Base-by-base conservation (phyloP, 2,797 vertebrate species). In the Diplodus sargus region DNA sequence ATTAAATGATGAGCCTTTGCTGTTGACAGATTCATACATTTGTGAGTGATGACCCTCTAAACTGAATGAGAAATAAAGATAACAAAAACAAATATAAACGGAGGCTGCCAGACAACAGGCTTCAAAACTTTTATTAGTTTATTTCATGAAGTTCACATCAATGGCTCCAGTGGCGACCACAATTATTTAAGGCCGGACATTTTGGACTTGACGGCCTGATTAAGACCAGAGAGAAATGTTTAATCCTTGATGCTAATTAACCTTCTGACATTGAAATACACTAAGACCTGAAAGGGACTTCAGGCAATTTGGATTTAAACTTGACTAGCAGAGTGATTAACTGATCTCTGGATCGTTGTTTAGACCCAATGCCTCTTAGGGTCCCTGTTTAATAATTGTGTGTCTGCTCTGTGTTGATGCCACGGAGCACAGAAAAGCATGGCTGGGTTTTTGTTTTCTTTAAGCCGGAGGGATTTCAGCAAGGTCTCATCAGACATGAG, bases 191-290 rank as follows among this genome's bases (percentile, higher is more conserved):
- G 5, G 13, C 57, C 52, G 16, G 78, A 70, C 30, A 60, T 72
- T 84, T 82, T 68, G 43, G 59, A 69, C 39, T 59, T n/a, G 11
- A 47, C 59, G 60, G 64, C 28, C 69, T 77, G 68, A 82, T 65
- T 61, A 69, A 67, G 10, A 81, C 25, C n/a, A 53, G n/a, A 28
- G 73, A 76, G 10, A 76, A 34, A 66, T 39, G 74, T 74, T n/a
- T 76, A 82, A 87, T 84, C 75, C 78, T 63, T 52, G 25, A 64
- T 77, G 52, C 73, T 85, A 85, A 93, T 90, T 87, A 88, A 87
- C 73, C 78, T 49, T 20, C 70, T 79, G 78, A 77, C 85, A 88
- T 78, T 22, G 70, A 77, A 78, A 65, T 59, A 67, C 58, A 42
- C 52, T 1, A 22, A 58, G 58, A 65, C 39, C 75, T 70, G 45